Percentiles rank a stretch among this genome's conserved stretches.
phyloP scores from a whole-genome alignment of 1,140 invertebrate genomes.

The Apocrypta bakeri region DNA sequence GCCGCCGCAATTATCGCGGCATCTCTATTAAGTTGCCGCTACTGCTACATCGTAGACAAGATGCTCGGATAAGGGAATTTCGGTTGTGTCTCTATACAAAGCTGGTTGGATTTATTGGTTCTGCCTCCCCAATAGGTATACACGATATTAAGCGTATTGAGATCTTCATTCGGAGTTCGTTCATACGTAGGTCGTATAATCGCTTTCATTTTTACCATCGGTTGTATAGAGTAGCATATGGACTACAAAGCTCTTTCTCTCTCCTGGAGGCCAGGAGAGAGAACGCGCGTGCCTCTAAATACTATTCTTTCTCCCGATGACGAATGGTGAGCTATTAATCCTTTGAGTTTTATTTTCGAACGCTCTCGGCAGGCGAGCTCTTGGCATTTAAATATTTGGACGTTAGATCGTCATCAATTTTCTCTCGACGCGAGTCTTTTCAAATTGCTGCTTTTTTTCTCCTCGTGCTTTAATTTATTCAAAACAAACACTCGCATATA shows the following conservation, averaged over 20 bases:
- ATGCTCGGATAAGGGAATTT: constrained; percentile 56
- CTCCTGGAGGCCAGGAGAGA: neutral
- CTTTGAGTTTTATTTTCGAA: neutral
- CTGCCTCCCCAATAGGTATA: neutral
- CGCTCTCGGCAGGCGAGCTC: neutral
- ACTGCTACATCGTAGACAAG: constrained; percentile 25
- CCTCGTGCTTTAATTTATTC: constrained; percentile 5
- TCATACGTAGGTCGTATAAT: neutral
- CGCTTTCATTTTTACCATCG: neutral
- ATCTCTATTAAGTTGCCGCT: constrained; percentile 57
- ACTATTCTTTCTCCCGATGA: constrained; percentile 3
- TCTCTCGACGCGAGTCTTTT: neutral
- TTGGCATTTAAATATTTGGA: constrained; percentile 13
- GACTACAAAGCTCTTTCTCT: no score
- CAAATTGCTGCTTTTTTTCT: constrained; percentile 7
- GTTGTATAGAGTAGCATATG: no score
- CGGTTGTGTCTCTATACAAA: constrained; percentile 16
- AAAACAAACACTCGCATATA: neutral
- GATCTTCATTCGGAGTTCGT: neutral
- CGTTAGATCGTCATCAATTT: neutral
- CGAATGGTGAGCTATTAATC: constrained; percentile 25
- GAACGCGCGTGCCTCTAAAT: neutral
- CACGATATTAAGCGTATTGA: neutral
- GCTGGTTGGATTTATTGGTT: constrained; percentile 2
- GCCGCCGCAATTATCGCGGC: constrained; percentile 55